Base-by-base conservation (phyloP, 2,113 vertebrate species). In the Gulo gulo region DNA sequence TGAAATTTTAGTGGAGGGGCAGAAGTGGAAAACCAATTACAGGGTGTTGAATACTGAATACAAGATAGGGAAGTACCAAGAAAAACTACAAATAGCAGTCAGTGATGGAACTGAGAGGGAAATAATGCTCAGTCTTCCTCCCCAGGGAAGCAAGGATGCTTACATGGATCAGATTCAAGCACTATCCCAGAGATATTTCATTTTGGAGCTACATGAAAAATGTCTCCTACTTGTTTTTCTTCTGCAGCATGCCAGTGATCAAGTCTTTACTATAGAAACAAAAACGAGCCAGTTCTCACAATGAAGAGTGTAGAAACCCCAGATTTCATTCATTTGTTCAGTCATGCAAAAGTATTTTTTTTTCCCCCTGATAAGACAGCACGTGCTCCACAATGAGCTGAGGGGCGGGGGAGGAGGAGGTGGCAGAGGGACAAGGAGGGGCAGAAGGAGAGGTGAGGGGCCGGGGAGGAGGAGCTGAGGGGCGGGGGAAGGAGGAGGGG, bases 1-100 rank as follows among this genome's bases (percentile, higher is more conserved):
- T 95, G 59, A 96, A 86, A 90, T 93, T 78, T 89, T 93, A 87
- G 55, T 82, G 26, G 61, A n/a, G 78, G 42, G 11, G 14, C 29
- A 59, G 29, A 92, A 86, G 16, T 79, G 65, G 76, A 84, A 95
- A 96, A 34, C 31, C 85, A 57, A n/a, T 47, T 29, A 67, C 21
- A 52, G 71, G 45, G 12, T n/a, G 15, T 88, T 65, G 61, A 42
- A 26, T 78, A 31, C 11, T 83, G 52, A 88, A 73, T 82, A 29
- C 36, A 89, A 26, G 31, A 39, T 57, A 63, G 18, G n/a, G 79
- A 91, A 73, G n/a, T 59, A 15, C 13, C 18, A 57, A 4, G 18
- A 81, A 18, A 61, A 95, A 88, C 45, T 88, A 52, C 23, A 88
- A 47, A 65, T 73, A 29, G 57, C 3, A 18, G 65, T 78, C 63